Evolutionary conservation across 2,888 invertebrate species (phyloP), one percentile per base, ranked within the genome.

Genomic region (Mayetiola destructor): DNA sequence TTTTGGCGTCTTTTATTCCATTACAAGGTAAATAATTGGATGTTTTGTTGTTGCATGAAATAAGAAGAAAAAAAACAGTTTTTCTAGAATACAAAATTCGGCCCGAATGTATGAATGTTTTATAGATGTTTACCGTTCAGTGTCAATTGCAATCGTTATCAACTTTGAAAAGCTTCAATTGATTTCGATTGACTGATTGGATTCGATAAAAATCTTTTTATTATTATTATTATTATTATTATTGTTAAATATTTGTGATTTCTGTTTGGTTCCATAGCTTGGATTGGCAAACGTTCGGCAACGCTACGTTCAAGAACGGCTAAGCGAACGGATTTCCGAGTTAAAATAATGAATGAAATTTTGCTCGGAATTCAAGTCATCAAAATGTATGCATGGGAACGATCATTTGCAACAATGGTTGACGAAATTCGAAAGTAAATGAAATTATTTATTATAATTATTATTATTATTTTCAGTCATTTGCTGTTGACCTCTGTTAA

Each of bases 321-420:
- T 0, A 70, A 81, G 35, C 76, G 85, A 56, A 91, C 93, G 0
- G 94, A 95, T 71, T 79, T 88, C 63, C 74, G 95, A 5, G 85
- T 95, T 1, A 76, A 88, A 27, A 69, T 93, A 1, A 93, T 94
- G 90, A 90, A 87, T 67, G 94, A 91, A 68, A 84, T 90, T 0
- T 82, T 91, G 30, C 80, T 80, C 57, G 88, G 88, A 2, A 86
- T 91, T 63, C 80, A 87, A 59, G 85, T 89, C 0, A 86, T 91
- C 61, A 91, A 91, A 68, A 90, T 90, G 88, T 90, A 88, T 66
- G 85, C 87, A 0, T 91, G 90, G 84, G 91, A 91, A 68, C 79
- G 79, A 37, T 85, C 86, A 0, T 90, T 90, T 66, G 81, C 81
- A 0, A 75, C 77, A 37, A 76, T 90, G 32, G 82, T 93, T 8